These are phyloP conservation scores for Todiramphus chloris DNA, from an alignment of 2,113 vertebrate genomes.

Conservation along the genomic window DNA sequence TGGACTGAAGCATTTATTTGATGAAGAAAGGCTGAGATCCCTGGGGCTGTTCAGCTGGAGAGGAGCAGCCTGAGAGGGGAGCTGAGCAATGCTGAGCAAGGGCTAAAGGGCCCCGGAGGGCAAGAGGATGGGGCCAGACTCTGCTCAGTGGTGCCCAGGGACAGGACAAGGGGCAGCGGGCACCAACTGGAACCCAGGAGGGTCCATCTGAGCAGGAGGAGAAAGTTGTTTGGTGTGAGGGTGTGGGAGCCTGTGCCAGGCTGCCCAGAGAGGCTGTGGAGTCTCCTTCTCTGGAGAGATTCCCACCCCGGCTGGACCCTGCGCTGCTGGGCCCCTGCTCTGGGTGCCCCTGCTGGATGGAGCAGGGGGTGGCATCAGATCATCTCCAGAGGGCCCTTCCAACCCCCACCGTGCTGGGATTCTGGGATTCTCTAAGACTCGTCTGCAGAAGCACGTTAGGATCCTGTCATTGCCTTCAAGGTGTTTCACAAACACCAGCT, in stretches of 20 bases:
- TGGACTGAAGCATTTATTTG: not conserved
- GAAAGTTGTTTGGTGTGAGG: not conserved
- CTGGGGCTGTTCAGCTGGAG: not conserved
- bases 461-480: not conserved
- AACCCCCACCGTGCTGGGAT: not conserved
- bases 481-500: not conserved
- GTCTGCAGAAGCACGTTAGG: not conserved
- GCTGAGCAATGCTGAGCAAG: not conserved
- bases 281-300: not conserved
- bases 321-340: not conserved
- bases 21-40: not conserved
- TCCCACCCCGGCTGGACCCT: not conserved
- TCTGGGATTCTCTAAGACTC: not conserved
- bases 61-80: not conserved
- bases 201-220: not conserved
- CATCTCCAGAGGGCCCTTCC: not conserved
- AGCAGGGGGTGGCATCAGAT: not conserved
- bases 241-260: not conserved
- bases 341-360: not conserved
- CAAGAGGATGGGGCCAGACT: not conserved
- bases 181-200: not conserved
- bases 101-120: not conserved
- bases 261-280: not conserved
- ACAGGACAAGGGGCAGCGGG: not conserved
- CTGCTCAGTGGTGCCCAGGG: not conserved